phyloP scores from a whole-genome alignment of 1,140 invertebrate species.

The Fopius arisanus region DNA sequence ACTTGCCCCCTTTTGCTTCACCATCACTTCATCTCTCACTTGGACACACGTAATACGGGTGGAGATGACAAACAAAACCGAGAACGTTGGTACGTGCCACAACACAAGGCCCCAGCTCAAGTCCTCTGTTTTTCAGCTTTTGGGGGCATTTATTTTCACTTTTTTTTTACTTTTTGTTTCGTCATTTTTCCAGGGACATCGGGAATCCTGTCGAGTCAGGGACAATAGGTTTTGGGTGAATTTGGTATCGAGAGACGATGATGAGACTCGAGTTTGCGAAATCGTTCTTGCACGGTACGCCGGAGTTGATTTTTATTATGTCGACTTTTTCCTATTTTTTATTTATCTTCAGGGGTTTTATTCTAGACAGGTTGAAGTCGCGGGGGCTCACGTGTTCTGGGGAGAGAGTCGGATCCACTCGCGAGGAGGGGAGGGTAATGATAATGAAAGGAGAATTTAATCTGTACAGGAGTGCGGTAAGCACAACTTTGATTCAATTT shows the following conservation, averaged over 20 bases:
- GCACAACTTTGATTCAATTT: too few species aligned
- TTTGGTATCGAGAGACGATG: too few species aligned
- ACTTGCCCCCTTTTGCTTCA: not conserved
- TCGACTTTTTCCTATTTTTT: too few species aligned
- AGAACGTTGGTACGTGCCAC: not conserved
- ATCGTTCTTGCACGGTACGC: too few species aligned
- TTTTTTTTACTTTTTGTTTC: not conserved
- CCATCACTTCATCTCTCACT: not conserved
- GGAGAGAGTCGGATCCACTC: not conserved
- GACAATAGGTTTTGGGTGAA: too few species aligned
- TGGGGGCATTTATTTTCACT: not conserved
- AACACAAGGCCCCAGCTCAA: not conserved
- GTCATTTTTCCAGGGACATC: not conserved
- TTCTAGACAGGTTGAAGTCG: not conserved
- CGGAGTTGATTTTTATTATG: too few species aligned
- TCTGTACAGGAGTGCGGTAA: not conserved
- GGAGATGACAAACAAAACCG: not conserved
- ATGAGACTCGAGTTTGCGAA: too few species aligned
- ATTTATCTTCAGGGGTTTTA: too few species aligned
- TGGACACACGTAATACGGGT: not conserved
- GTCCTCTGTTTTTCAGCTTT: not conserved
- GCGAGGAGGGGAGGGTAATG: not conserved
- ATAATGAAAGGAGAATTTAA: constrained; percentile 7
- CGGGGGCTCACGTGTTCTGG: not conserved
- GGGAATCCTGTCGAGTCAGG: too few species aligned